Evolutionary conservation across 2,113 vertebrate genomes (phyloP), one percentile per base, ranked within the genome.

Genomic region (Daubentonia madagascariensis): DNA sequence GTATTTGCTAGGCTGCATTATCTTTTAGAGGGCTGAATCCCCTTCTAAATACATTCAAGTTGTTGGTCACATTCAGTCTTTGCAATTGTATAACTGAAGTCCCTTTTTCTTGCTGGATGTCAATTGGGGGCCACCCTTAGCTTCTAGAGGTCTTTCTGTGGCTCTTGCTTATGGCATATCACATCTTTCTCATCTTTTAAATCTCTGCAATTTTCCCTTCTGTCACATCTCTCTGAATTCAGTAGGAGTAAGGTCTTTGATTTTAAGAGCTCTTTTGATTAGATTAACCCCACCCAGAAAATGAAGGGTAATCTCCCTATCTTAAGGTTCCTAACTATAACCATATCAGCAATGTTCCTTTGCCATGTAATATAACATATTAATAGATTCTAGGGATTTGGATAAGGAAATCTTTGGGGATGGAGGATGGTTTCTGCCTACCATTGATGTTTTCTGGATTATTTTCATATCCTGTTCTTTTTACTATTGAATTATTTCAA

Each of bases 401-500:
- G 2, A 59, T 72, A 4, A 85, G 13, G 32, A 48, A 52, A 43
- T 57, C 16, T 50, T 89, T 80, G 4, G 5, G 10, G 8, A 0
- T 65, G 4, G 28, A 20, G 8, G 1, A 52, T 1, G 45, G 13
- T 32, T 79, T 86, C n/a, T 87, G 11, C 52, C 35, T 23, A 85
- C 20, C 18, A 75, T 16, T 76, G 52, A n/a, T 54, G 25, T 59
- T 52, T 70, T n/a, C 20, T 40, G 3, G 18, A 6, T 81, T 79
- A 83, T 65, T 91, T 91, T 89, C 7, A 54, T 67, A 18, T n/a
- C 10, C 3, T 65, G 18, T 40, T 59, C 57, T 12, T 89, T 40
- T 73, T 63, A 95, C 1, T n/a, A 79, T 2, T 85, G 35, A 93
- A 76, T 96, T 92, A 67, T 52, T 97, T 52, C 43, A 97, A n/a